Evolutionary conservation across 2,113 vertebrate genomes (phyloP).

Genomic region (Rhinolophus sinicus): DNA sequence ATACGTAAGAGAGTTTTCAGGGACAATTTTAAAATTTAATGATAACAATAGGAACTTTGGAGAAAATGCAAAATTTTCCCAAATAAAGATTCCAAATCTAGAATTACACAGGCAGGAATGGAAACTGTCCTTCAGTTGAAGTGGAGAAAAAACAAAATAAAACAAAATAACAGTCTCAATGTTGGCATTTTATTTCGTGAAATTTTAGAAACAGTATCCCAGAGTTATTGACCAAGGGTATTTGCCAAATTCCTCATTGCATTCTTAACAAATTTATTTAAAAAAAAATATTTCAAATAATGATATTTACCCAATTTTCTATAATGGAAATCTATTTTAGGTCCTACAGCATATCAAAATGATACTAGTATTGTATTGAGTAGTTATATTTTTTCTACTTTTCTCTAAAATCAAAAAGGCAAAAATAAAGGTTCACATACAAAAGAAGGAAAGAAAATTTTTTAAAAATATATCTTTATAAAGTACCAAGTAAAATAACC

Average conservation of each 20-base stretch:
- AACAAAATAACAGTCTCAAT: not conserved
- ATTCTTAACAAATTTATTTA: not conserved
- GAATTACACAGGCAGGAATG: not conserved
- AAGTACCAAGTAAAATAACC: not conserved
- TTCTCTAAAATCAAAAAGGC: not conserved
- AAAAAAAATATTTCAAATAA: not conserved
- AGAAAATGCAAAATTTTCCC: not conserved
- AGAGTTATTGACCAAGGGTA: not conserved
- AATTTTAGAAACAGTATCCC: not conserved
- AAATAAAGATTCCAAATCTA: not conserved
- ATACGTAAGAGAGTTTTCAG: not conserved
- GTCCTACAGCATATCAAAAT: not conserved
- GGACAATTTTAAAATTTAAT: not conserved
- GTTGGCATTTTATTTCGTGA: constrained; percentile 6
- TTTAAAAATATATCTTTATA: not conserved
- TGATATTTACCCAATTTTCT: not conserved
- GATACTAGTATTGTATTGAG: not conserved
- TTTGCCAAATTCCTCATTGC: not conserved
- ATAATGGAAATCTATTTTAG: not conserved
- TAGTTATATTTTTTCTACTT: not conserved
- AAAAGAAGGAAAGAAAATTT: not conserved
- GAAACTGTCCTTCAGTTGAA: not conserved
- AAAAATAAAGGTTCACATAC: not conserved
- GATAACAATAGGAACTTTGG: not conserved
- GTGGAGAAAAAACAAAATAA: not conserved